A percentile compares a stretch with the other conserved stretches of the same genome.
These are phyloP conservation scores for Leucozona laternaria DNA, from an alignment of 2,888 invertebrate genomes.

Conservation along the genomic window DNA sequence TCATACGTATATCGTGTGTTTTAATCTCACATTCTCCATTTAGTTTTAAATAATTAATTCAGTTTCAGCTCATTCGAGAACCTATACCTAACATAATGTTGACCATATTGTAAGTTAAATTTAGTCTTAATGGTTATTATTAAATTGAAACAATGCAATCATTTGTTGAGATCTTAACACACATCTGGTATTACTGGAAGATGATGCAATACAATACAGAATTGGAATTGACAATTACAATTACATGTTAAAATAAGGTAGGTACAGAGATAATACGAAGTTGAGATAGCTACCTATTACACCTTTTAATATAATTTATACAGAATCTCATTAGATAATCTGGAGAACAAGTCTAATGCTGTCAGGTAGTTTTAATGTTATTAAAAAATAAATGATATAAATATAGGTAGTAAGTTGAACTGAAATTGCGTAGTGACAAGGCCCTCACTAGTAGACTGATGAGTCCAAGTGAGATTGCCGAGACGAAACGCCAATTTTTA, in stretches of 20 bases:
- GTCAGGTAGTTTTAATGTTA: too few species aligned
- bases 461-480: too few species aligned
- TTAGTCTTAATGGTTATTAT: not conserved
- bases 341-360: not conserved
- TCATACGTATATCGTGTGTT: too few species aligned
- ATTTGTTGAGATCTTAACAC: not conserved
- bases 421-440: too few species aligned
- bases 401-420: too few species aligned
- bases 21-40: too few species aligned
- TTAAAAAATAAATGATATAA: too few species aligned
- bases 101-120: not conserved
- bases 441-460: too few species aligned
- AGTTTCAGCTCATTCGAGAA: too few species aligned
- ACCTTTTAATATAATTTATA: not conserved
- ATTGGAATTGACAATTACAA: conserved; percentile 1
- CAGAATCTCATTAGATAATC: not conserved
- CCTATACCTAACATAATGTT: not conserved
- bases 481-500: too few species aligned
- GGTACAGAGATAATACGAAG: not conserved
- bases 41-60: too few species aligned
- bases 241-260: not conserved
- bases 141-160: not conserved
- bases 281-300: not conserved
- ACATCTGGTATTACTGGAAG: conserved; percentile 1
- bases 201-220: conserved; percentile 28